A percentile compares a stretch with the other conserved stretches of the same genome.
Evolutionary conservation across 2,797 vertebrate species (phyloP).

Genomic region (Chrosomus eos): DNA sequence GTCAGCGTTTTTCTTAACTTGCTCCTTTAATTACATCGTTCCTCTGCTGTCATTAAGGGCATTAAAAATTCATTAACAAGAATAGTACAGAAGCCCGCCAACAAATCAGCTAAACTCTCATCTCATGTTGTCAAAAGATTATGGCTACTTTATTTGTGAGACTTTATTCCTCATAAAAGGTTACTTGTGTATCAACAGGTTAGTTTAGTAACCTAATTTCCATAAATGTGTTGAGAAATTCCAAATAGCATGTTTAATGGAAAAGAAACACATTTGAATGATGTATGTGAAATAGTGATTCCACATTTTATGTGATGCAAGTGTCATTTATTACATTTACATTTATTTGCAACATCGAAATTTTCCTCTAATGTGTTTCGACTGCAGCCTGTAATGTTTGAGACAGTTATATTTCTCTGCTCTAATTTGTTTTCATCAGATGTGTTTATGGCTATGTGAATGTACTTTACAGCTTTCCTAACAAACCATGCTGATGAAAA

Average conservation of each 20-base stretch:
- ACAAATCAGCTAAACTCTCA: slow-evolving; percentile 97
- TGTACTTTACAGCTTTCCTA: slow-evolving; percentile 80
- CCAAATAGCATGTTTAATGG: slow-evolving; percentile 71
- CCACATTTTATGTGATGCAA: slow-evolving; percentile 74
- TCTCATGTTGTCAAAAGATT: slow-evolving; percentile 86
- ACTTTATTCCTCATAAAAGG: slow-evolving; percentile 61
- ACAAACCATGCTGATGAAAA: slow-evolving; percentile 77
- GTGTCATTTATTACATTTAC: slow-evolving; percentile 81
- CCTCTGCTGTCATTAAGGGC: slow-evolving; percentile 99
- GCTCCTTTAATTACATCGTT: slow-evolving; percentile 99
- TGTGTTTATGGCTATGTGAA: slow-evolving; percentile 81
- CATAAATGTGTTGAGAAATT: slow-evolving; percentile 68
- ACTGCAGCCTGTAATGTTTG: slow-evolving; percentile 79
- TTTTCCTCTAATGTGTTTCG: slow-evolving; percentile 77
- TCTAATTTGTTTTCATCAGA: slow-evolving; percentile 84
- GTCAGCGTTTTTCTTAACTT: slow-evolving; percentile 99
- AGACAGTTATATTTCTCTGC: slow-evolving; percentile 80
- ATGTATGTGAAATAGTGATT: slow-evolving; percentile 73
- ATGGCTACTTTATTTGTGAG: slow-evolving; percentile 76
- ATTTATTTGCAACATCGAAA: slow-evolving; percentile 77
- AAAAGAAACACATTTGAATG: slow-evolving; percentile 72
- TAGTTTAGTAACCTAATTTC: slow-evolving; percentile 64
- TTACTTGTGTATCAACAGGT: slow-evolving; percentile 76
- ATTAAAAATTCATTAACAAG: slow-evolving; percentile 99
- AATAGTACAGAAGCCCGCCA: slow-evolving; percentile 88